Percentiles rank a stretch among this genome's conserved stretches.
Conservation (phyloP, 2,113 vertebrate genomes). For the Pantherophis guttatus region DNA sequence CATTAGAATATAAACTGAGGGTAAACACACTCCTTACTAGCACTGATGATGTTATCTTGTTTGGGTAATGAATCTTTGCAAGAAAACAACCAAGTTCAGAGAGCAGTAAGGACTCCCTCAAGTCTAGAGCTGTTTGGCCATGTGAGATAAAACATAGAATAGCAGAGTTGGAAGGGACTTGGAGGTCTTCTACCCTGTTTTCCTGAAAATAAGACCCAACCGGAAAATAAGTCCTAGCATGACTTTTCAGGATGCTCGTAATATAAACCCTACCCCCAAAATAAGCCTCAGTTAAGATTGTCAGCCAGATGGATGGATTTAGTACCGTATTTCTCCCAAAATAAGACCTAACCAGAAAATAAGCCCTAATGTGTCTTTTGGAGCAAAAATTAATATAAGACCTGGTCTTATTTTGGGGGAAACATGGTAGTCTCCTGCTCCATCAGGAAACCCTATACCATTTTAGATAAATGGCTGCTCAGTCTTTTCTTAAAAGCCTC, state of each 20-base stretch:
- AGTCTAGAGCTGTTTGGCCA: background rate
- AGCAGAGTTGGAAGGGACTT: background rate
- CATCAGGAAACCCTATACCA: background rate
- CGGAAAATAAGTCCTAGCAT: too few species aligned
- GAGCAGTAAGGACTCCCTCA: background rate
- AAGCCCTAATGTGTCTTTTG: too few species aligned
- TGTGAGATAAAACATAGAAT: background rate
- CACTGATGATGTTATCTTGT: background rate
- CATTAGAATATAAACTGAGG: background rate
- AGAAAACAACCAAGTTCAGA: background rate
- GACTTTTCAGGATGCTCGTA: too few species aligned
- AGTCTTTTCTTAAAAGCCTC: background rate
- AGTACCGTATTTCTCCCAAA: too few species aligned
- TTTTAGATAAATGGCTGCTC: background rate
- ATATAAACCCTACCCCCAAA: too few species aligned
- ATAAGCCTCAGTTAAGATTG: too few species aligned
- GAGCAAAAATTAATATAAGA: too few species aligned
- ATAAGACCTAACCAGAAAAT: too few species aligned
- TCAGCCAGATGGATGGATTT: too few species aligned
- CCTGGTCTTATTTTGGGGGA: too few species aligned
- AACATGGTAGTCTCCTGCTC: background rate
- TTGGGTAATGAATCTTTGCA: background rate
- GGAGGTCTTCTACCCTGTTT: background rate
- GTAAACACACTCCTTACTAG: background rate
- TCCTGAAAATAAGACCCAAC: too few species aligned